Percentiles rank a stretch among this genome's conserved stretches.
These are phyloP conservation scores for Smittia sp. DNA, from an alignment of 2,888 invertebrate genomes.

Conservation along the genomic window DNA sequence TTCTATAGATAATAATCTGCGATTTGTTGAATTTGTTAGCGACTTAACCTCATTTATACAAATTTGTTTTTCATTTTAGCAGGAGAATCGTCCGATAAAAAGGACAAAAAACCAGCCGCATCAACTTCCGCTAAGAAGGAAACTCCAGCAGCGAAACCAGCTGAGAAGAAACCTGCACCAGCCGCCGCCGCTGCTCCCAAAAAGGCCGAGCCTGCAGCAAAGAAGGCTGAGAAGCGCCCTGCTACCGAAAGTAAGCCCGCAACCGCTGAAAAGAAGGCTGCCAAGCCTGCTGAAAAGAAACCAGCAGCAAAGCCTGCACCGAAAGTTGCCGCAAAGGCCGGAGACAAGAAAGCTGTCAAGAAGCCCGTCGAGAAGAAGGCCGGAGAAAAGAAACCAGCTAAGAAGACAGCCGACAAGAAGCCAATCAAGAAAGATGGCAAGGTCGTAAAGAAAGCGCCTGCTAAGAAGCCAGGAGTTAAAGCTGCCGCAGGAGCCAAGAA, in stretches of 20 bases:
- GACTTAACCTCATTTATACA: conserved; percentile 19
- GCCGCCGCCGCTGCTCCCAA: conserved; percentile 48
- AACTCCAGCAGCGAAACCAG: conserved; percentile 47
- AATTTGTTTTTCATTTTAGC: conserved; percentile 26
- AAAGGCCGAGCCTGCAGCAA: conserved; percentile 50
- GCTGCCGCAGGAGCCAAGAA: conserved; percentile 45
- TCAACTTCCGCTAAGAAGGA: conserved; percentile 43
- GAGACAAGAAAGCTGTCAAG: conserved; percentile 50
- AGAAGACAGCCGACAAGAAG: conserved; percentile 47
- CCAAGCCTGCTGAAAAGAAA: conserved; percentile 48
- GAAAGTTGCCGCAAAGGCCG: conserved; percentile 47
- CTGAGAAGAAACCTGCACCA: conserved; percentile 50
- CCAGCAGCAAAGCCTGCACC: conserved; percentile 47
- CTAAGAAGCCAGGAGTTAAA: conserved; percentile 47
- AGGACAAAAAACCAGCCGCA: conserved; percentile 46
- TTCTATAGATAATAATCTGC: no score
- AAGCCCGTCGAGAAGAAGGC: conserved; percentile 50
- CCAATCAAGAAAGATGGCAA: conserved; percentile 59
- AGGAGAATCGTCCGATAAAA: conserved; percentile 40
- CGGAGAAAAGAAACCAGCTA: conserved; percentile 54
- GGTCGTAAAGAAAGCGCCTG: conserved; percentile 47
- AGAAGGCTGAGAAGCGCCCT: conserved; percentile 58
- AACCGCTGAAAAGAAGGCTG: conserved; percentile 49
- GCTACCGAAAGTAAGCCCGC: conserved; percentile 56
- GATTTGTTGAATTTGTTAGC: no score